These are phyloP conservation scores for Drosophila parthenogenetica DNA, from an alignment of 2,888 invertebrate species.

Conservation along the genomic window DNA sequence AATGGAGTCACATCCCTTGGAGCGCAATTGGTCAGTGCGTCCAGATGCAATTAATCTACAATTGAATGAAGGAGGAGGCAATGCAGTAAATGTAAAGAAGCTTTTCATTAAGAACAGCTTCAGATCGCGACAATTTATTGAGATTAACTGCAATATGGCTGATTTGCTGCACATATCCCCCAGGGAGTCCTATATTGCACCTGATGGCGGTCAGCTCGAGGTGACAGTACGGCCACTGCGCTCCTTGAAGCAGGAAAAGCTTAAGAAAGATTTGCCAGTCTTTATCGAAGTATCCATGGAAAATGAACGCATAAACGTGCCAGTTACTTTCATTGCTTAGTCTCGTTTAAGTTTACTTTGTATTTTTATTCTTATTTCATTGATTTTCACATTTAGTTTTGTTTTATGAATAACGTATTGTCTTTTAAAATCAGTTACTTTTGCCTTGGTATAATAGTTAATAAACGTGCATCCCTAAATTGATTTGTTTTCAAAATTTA, in stretches of 20 bases:
- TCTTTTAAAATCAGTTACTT: slow-evolving; percentile 11
- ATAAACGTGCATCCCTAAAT: slow-evolving; percentile 5
- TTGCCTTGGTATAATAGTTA: slow-evolving; percentile 11
- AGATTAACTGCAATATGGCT: slow-evolving; percentile 74
- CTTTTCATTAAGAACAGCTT: slow-evolving; percentile 72
- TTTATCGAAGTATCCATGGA: slow-evolving; percentile 80
- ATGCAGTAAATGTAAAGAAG: slow-evolving; percentile 26
- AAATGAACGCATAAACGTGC: slow-evolving; percentile 82
- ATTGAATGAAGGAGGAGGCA: slow-evolving; percentile 16
- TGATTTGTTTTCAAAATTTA: background rate
- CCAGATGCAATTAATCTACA: slow-evolving; percentile 72
- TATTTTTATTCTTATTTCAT: slow-evolving; percentile 25
- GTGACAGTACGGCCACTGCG: slow-evolving; percentile 59
- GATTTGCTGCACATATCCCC: slow-evolving; percentile 79
- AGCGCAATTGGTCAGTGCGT: slow-evolving; percentile 76
- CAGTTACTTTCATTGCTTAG: slow-evolving; percentile 67
- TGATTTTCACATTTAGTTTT: slow-evolving; percentile 11
- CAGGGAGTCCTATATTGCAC: slow-evolving; percentile 71
- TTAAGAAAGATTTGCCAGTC: slow-evolving; percentile 52
- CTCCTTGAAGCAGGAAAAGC: slow-evolving; percentile 35
- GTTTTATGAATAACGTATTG: slow-evolving; percentile 8
- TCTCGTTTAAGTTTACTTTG: slow-evolving; percentile 22
- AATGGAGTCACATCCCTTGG: slow-evolving; percentile 36
- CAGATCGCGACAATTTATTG: slow-evolving; percentile 78
- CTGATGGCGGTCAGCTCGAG: slow-evolving; percentile 75